These are phyloP conservation scores for Buceros bicornis DNA, from an alignment of 2,797 vertebrate genomes.

Conservation along the genomic window DNA sequence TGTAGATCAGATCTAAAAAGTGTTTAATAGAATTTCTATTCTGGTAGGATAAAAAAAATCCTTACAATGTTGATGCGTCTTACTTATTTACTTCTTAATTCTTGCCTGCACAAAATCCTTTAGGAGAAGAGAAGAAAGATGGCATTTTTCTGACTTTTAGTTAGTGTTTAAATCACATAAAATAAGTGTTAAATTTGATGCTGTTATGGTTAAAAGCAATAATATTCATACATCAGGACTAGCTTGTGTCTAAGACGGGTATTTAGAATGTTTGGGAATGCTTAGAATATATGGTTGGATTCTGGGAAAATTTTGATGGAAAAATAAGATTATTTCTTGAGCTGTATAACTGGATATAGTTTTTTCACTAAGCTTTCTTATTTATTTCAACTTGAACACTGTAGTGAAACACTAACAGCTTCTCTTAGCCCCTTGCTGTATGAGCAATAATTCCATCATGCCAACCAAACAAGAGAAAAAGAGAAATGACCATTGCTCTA, in stretches of 20 bases:
- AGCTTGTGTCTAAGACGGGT: not conserved
- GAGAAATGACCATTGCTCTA: not conserved
- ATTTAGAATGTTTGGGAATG: not conserved
- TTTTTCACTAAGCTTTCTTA: not conserved
- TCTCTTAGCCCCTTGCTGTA: not conserved
- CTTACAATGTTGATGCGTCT: not conserved
- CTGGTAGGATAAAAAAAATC: not conserved
- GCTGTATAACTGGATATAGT: not conserved
- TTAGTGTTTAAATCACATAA: not conserved
- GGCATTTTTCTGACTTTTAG: not conserved
- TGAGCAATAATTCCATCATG: not conserved
- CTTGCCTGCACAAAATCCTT: not conserved
- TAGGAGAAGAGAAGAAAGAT: not conserved
- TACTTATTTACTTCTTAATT: not conserved
- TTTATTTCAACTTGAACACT: not conserved
- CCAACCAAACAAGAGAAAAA: not conserved
- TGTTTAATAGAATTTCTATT: not conserved
- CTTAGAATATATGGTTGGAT: not conserved
- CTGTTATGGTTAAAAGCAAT: fast-evolving
- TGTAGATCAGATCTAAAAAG: not conserved
- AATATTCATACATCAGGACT: not conserved
- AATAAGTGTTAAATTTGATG: not conserved
- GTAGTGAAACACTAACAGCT: not conserved
- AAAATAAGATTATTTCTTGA: not conserved
- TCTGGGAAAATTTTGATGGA: not conserved